Conservation (phyloP, 2,113 vertebrate species). For the Hemiscyllium ocellatum region DNA sequence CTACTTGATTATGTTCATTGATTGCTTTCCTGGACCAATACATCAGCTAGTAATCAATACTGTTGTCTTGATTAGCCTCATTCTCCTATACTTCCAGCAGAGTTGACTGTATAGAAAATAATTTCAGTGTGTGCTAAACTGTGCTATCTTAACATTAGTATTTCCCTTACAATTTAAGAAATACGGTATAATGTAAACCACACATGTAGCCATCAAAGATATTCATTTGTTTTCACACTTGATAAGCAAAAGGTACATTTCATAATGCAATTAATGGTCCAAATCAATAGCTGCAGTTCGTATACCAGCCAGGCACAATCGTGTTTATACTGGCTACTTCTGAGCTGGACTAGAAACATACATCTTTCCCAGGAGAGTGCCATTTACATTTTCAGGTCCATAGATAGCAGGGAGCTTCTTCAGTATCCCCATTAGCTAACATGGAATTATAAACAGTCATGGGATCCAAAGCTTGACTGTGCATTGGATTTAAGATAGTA, state of each 20-base stretch:
- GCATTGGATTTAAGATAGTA: not conserved
- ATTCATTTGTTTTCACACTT: not conserved
- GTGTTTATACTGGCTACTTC: not conserved
- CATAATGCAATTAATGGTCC: not conserved
- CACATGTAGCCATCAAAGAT: not conserved
- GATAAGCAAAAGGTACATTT: not conserved
- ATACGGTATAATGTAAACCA: not conserved
- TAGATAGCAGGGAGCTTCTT: too few relatives aligned
- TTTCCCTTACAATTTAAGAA: not conserved
- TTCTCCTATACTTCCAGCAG: not conserved
- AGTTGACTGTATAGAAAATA: not conserved
- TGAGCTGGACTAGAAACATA: not conserved
- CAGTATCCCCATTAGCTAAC: too few relatives aligned
- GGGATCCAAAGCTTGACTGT: not conserved
- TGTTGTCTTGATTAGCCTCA: not conserved
- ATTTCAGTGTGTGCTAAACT: not conserved
- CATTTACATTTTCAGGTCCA: not conserved
- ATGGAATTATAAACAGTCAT: not conserved
- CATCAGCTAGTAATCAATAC: not conserved
- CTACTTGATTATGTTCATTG: not conserved
- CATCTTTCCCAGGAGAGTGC: not conserved
- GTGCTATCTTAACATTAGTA: not conserved
- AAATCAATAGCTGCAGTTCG: not conserved
- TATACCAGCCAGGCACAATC: not conserved
- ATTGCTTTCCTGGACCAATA: not conserved